A percentile compares a stretch with the other conserved stretches of the same genome.
Evolutionary conservation across 2,113 vertebrate genomes (phyloP).

Genomic region (Melospiza georgiana): DNA sequence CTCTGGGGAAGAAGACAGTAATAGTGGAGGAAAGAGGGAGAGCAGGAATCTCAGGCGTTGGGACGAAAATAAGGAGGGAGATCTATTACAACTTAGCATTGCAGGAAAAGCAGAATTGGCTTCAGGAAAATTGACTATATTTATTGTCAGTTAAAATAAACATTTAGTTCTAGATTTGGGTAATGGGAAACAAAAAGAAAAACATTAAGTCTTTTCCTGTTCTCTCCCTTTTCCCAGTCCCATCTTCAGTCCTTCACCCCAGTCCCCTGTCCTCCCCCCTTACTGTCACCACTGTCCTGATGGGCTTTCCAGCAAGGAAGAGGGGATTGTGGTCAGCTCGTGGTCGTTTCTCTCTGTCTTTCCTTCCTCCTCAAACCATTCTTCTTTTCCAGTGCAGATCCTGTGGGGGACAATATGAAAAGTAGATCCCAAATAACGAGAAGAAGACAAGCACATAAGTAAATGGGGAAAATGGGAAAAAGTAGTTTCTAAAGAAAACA

Average conservation of each 20-base stretch:
- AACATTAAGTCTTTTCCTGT: background rate
- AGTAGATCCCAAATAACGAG: background rate
- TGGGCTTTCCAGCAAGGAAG: background rate
- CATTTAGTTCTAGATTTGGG: background rate
- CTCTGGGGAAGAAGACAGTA: background rate
- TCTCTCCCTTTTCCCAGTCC: background rate
- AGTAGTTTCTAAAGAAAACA: background rate
- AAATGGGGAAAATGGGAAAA: background rate
- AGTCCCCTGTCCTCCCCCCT: background rate
- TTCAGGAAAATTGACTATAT: background rate
- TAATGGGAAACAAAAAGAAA: background rate
- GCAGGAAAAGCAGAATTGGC: background rate
- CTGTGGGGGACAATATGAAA: background rate
- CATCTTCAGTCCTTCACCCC: background rate
- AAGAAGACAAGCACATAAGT: background rate
- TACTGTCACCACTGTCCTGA: background rate
- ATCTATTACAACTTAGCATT: background rate
- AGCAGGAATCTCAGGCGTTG: background rate
- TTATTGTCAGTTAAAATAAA: background rate
- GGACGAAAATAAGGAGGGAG: background rate
- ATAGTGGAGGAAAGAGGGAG: background rate
- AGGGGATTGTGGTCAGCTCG: rapidly evolving
- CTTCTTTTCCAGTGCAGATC: background rate
- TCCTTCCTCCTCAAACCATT: background rate
- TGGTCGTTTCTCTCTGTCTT: background rate